Evolutionary conservation across 1,140 invertebrate genomes (phyloP).

Genomic region (Drosophila bocki): DNA sequence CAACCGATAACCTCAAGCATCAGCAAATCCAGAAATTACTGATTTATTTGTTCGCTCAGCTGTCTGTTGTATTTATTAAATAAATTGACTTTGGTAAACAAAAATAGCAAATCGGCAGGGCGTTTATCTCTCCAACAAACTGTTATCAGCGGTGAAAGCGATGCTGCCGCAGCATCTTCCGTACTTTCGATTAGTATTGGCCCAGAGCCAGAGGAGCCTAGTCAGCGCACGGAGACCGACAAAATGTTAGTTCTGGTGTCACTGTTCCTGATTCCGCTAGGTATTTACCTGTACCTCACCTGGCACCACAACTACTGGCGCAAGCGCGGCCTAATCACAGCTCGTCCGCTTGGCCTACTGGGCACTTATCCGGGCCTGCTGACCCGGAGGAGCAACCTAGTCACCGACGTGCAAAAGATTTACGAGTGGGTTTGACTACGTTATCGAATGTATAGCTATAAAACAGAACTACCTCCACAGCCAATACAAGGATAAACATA

Average conservation of each 20-base stretch:
- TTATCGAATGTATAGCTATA: background rate
- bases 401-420: conserved; percentile 62
- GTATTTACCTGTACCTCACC: conserved; percentile 81
- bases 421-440: conserved; percentile 61
- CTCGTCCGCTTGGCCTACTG: conserved; percentile 71
- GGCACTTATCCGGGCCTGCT: conserved; percentile 85
- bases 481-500: conserved; percentile 57
- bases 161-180: conserved; percentile 3
- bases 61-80: conserved; percentile 3
- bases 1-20: background rate
- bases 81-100: conserved; percentile 1
- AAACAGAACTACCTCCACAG: background rate
- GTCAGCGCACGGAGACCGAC: conserved; percentile 6
- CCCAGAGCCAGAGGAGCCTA: background rate
- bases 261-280: conserved; percentile 35
- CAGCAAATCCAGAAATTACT: conserved; percentile 7
- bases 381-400: conserved; percentile 61
- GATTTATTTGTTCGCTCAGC: conserved; percentile 2
- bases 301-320: conserved; percentile 84
- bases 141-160: background rate
- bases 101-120: background rate
- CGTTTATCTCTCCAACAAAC: background rate
- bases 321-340: conserved; percentile 69
- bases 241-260: conserved; percentile 54
- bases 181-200: conserved; percentile 10